Base-by-base conservation (phyloP, 1,140 invertebrate species). In the Drosophila chauvacae region DNA sequence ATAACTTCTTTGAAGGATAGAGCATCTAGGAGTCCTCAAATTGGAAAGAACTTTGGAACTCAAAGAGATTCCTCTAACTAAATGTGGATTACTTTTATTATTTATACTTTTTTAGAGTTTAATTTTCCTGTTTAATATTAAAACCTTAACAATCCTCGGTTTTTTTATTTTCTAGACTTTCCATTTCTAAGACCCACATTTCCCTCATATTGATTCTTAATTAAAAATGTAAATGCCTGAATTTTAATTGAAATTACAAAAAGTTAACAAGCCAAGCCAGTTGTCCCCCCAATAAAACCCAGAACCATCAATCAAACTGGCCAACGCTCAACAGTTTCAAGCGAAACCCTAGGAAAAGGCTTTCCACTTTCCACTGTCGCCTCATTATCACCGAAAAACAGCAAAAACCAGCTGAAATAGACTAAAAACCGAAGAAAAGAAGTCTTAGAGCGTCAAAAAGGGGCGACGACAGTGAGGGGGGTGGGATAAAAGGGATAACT, bases 381-480 rank as follows among this genome's bases (percentile, higher is more conserved):
- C 60, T 58, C 60, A 66, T 76, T 76, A 76, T 76, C 42, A 55
- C 59, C 69, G 33, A 35, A 72, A 65, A 72, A 59, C 20, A 72
- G 30, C n/a, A 42, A 55, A 72, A 72, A 20, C 57, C 45, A 14
- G 20, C 30, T 20, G 20, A 71, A 72, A 59, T 44, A 28, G 42
- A 65, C 39, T 30, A 33, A 53, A 55, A 44, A 26, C 28, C 37
- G 7, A 60, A 42, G 42, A 57, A 66, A 76, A 50, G 53, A 75
- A 65, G 60, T 42, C 71, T 63, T 74, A 53, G 44, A 60, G 61
- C 77, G 75, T 82, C 74, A 77, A 73, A 60, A 50, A 42, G 9
- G 9, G 47, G 60, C 2, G 33, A 33, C 9, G 16, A 28, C 56
- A 41, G 26, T 16, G 50, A 10, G 30, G 7, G 28, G 48, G 5